Base-by-base conservation (phyloP, 1,140 invertebrate species). In the Saccostrea glomerata region DNA sequence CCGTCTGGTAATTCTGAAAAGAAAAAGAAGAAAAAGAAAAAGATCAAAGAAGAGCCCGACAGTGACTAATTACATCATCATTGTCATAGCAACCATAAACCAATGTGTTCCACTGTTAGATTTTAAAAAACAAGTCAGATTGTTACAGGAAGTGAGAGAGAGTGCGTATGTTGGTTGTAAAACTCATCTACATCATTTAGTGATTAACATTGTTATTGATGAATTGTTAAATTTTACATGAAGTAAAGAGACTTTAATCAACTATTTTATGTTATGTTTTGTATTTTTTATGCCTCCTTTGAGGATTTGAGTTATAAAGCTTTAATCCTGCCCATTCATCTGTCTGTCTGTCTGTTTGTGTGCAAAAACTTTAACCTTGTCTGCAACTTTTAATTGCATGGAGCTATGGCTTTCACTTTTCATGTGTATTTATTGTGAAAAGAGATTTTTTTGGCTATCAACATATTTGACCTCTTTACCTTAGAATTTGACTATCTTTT, bases 11-110 rank as follows among this genome's bases (percentile, higher is more conserved):
- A 63, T 82, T 86, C 85, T 47, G 89, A 90, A 40, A 91, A 92
- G 85, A 92, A 92, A 83, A 92, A 93, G 90, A 94, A 92, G 88
- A 92, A 91, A 86, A 94, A 90, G 89, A 92, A 89, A 86, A 92
- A 89, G 73, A 88, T 90, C 30, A 90, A 90, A 82, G 77, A 90
- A 63, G 89, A 91, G 30, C 77, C 70, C 36, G 89, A 90, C 17
- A 85, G 58, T 58, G 86, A 86, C 58, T 86, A 40, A 86, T 63
- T 23, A 73, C 63, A 15, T 47, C 23, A 77, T 66, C 58, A 54
- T 40, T 87, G 15, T 60, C 7, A 77, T 77, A 47, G 40, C 54
- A 25, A 23, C 40, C 66, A 87, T 87, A 54, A 77, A n/a, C 40
- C 25, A 20, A 82, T 56, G 55, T 87, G 73, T 87, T 56, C 86